phyloP scores from a whole-genome alignment of 2,797 vertebrate genomes.

The Rousettus madagascariensis region DNA sequence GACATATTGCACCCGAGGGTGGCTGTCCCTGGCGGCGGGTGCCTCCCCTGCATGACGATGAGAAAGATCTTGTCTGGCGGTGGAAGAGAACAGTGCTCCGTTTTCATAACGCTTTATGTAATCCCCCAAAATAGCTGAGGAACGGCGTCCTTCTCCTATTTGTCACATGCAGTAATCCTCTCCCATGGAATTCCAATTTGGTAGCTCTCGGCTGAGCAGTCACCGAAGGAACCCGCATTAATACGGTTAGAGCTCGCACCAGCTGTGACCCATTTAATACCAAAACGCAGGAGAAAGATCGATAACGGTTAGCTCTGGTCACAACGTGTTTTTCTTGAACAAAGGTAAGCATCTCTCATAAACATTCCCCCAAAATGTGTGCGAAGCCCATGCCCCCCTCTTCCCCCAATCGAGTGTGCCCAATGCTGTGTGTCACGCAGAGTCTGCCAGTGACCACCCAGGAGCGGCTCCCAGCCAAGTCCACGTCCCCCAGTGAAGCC shows the following conservation, averaged over 20 bases:
- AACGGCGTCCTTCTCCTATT: not conserved
- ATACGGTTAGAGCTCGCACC: slow-evolving; percentile 35
- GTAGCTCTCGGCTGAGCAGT: slow-evolving; percentile 31
- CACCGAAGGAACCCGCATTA: slow-evolving; percentile 66
- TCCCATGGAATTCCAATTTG: slow-evolving; percentile 56
- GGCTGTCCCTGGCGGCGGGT: not conserved
- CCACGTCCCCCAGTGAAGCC: not conserved
- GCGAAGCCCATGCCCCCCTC: not conserved
- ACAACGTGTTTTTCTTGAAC: slow-evolving; percentile 55
- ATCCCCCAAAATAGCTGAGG: not conserved
- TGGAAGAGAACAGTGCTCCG: not conserved
- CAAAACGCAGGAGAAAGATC: slow-evolving; percentile 65
- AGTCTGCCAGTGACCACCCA: not conserved
- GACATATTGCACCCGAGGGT: fast-evolving
- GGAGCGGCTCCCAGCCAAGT: not conserved
- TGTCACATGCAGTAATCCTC: slow-evolving; percentile 49
- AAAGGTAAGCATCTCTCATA: slow-evolving; percentile 33
- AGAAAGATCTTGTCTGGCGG: not conserved
- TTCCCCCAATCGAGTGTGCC: not conserved
- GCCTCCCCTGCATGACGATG: fast-evolving
- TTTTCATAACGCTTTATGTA: not conserved
- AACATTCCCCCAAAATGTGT: not conserved
- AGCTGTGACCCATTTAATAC: slow-evolving; percentile 67
- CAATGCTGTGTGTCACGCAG: not conserved
- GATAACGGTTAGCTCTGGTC: slow-evolving; percentile 58